Percentiles rank a stretch among this genome's conserved stretches.
phyloP scores from a whole-genome alignment of 2,888 invertebrate species.

The Busseola fusca region DNA sequence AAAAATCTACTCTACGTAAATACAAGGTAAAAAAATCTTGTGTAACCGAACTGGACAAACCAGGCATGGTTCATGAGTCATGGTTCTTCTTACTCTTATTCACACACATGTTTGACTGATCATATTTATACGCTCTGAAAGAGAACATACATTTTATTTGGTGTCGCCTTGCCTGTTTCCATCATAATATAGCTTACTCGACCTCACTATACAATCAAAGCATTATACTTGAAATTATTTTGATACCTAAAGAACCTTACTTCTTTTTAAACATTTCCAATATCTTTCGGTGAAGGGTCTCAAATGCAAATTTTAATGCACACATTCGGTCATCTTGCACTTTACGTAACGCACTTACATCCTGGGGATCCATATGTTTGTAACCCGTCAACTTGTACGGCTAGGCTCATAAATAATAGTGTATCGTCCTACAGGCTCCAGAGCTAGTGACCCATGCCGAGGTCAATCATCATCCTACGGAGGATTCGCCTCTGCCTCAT shows the following conservation, averaged over 20 bases:
- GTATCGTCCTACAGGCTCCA: constrained; percentile 72
- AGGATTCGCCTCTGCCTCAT: constrained; percentile 90
- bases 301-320: constrained; percentile 46
- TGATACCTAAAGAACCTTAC: background rate
- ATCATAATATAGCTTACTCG: constrained; percentile 12
- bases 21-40: background rate
- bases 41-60: constrained; percentile 55
- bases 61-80: constrained; percentile 38
- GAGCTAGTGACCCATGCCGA: constrained; percentile 88
- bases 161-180: background rate
- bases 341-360: constrained; percentile 46
- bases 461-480: constrained; percentile 89
- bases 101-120: constrained; percentile 12
- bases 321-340: constrained; percentile 51
- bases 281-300: constrained; percentile 46
- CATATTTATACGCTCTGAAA: constrained; percentile 11
- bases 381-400: constrained; percentile 9
- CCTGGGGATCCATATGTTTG: constrained; percentile 45
- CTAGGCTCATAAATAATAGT: background rate
- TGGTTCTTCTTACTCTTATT: constrained; percentile 18
- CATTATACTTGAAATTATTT: background rate
- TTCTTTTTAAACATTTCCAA: constrained; percentile 16
- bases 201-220: background rate
- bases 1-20: background rate
- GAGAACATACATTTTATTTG: background rate